Percentiles rank a stretch among this genome's conserved stretches.
Evolutionary conservation across 2,113 vertebrate genomes (phyloP).

Genomic region (Synodontis membranacea): DNA sequence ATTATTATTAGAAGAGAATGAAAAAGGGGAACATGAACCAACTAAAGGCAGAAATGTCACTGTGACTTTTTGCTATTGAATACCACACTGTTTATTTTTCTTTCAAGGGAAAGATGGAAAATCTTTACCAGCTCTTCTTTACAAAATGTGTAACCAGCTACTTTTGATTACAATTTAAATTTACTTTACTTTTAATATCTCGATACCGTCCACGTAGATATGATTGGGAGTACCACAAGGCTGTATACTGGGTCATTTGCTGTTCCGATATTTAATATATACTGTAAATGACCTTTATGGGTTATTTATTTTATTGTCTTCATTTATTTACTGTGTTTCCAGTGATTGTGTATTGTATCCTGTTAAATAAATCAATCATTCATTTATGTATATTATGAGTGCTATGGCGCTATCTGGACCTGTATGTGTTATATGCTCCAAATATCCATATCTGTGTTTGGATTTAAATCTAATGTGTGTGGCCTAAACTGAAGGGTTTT

Average conservation of each 20-base stretch:
- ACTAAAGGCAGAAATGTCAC: conserved; percentile 4
- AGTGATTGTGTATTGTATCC: background rate
- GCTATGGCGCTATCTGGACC: background rate
- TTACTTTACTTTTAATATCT: background rate
- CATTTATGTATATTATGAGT: background rate
- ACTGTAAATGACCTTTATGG: background rate
- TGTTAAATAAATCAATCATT: background rate
- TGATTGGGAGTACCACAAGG: background rate
- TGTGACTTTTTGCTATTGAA: background rate
- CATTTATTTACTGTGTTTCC: background rate
- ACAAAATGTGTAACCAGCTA: background rate
- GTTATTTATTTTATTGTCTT: background rate
- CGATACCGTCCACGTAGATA: background rate
- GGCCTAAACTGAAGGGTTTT: background rate
- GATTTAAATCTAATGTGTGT: background rate
- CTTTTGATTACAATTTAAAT: background rate
- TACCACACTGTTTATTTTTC: background rate
- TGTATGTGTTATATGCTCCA: background rate
- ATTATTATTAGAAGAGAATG: background rate
- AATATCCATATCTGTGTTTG: background rate
- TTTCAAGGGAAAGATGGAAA: background rate
- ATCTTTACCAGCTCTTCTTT: background rate
- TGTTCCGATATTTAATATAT: background rate
- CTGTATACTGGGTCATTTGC: background rate
- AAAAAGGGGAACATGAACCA: background rate